Evolutionary conservation across 2,113 vertebrate species (phyloP).

Genomic region (Rhagologus leucostigma): DNA sequence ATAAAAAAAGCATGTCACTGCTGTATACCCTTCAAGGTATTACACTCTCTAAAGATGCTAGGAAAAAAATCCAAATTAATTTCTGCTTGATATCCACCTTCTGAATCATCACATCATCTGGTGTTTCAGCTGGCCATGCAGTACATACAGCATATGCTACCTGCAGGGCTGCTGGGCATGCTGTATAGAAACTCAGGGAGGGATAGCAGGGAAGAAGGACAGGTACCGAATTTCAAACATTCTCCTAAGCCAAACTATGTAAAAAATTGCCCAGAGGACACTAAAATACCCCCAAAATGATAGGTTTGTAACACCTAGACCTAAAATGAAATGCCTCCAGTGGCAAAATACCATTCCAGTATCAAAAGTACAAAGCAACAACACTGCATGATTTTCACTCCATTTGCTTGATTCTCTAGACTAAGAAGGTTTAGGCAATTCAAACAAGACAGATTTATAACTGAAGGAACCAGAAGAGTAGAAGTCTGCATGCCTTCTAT

Average conservation of each 20-base stretch:
- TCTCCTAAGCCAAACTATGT: neutral
- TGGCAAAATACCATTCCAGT: neutral
- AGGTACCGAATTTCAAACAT: neutral
- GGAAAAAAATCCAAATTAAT: neutral
- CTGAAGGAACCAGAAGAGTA: neutral
- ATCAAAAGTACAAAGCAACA: neutral
- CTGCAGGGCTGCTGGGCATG: too few relatives aligned
- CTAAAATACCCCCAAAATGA: neutral
- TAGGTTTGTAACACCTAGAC: neutral
- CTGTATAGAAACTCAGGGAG: neutral
- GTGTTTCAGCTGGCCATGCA: neutral
- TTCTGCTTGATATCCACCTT: neutral
- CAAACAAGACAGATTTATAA: neutral
- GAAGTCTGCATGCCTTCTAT: neutral
- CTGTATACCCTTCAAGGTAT: neutral
- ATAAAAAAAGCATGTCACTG: neutral
- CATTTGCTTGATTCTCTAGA: neutral
- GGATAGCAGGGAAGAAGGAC: neutral
- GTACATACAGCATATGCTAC: accelerated
- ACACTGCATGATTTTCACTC: neutral
- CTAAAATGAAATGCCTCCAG: neutral
- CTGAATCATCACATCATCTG: neutral
- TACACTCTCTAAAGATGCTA: neutral
- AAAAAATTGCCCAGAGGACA: neutral
- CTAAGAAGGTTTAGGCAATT: neutral